Evolutionary conservation across 2,888 invertebrate species (phyloP).

Genomic region (Ennomos erosarius): DNA sequence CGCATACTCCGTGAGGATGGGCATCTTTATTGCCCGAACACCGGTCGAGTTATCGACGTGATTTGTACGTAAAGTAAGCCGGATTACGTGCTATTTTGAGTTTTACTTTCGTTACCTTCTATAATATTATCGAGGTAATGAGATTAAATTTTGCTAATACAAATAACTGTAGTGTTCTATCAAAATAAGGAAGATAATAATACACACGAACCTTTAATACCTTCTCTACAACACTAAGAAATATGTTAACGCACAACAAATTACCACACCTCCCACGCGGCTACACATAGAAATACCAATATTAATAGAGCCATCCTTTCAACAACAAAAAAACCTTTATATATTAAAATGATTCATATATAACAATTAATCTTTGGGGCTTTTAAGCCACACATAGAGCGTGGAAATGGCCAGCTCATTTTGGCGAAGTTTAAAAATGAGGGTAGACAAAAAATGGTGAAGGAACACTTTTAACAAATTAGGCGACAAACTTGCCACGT

Average conservation of each 20-base stretch:
- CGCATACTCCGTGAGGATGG: too few relatives aligned
- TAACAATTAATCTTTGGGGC: slow-evolving; percentile 72
- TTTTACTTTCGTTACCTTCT: too few relatives aligned
- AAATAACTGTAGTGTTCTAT: background rate
- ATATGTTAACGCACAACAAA: slow-evolving; percentile 57
- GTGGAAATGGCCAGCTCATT: slow-evolving; percentile 78
- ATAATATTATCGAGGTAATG: too few relatives aligned
- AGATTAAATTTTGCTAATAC: too few relatives aligned
- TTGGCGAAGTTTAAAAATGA: slow-evolving; percentile 62
- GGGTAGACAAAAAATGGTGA: slow-evolving; percentile 50
- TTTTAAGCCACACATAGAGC: slow-evolving; percentile 57
- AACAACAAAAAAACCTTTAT: slow-evolving; percentile 53
- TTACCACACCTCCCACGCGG: slow-evolving; percentile 70
- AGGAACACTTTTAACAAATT: slow-evolving; percentile 77
- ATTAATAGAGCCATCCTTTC: slow-evolving; percentile 69
- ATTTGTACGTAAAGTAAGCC: too few relatives aligned
- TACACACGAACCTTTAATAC: too few relatives aligned
- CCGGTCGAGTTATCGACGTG: too few relatives aligned
- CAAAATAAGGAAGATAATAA: background rate
- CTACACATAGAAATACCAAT: slow-evolving; percentile 60
- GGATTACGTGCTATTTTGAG: too few relatives aligned
- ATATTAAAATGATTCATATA: slow-evolving; percentile 60
- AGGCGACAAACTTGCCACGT: slow-evolving; percentile 80
- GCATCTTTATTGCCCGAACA: too few relatives aligned
- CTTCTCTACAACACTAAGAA: too few relatives aligned